Conservation (phyloP, 2,113 vertebrate genomes). For the Dicerorhinus sumatrensis region DNA sequence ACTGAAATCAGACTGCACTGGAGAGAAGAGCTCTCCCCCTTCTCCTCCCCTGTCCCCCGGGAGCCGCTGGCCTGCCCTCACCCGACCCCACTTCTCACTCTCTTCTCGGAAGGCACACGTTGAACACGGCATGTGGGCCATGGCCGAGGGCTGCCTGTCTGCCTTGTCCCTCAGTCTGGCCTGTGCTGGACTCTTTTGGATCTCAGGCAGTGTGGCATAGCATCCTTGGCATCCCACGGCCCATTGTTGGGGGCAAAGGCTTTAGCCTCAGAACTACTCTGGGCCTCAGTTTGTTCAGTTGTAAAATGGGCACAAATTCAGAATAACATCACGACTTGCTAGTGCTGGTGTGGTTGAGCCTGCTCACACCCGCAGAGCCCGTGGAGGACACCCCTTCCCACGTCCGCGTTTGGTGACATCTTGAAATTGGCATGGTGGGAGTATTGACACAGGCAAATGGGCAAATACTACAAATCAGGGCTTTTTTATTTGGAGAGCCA, state of each 20-base stretch:
- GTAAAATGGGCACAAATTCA: background rate
- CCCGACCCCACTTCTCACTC: fast-evolving
- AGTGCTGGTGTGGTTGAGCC: background rate
- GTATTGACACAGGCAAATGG: background rate
- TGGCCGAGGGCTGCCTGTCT: background rate
- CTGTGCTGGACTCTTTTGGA: background rate
- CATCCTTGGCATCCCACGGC: background rate
- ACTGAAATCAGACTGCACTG: background rate
- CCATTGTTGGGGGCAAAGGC: background rate
- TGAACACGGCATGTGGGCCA: fast-evolving
- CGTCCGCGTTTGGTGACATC: background rate
- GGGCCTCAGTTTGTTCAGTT: background rate
- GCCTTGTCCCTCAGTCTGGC: fast-evolving
- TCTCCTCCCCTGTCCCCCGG: background rate
- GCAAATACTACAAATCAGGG: background rate
- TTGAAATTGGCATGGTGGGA: background rate
- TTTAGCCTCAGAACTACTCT: background rate
- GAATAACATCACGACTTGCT: background rate
- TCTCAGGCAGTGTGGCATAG: fast-evolving
- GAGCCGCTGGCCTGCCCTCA: background rate
- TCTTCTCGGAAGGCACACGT: background rate
- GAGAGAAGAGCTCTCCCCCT: background rate
- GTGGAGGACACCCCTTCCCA: background rate
- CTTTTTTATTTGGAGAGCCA: background rate
- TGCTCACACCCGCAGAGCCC: background rate